These are phyloP conservation scores for Peromyscus leucopus DNA, from an alignment of 2,113 vertebrate genomes.

Conservation along the genomic window DNA sequence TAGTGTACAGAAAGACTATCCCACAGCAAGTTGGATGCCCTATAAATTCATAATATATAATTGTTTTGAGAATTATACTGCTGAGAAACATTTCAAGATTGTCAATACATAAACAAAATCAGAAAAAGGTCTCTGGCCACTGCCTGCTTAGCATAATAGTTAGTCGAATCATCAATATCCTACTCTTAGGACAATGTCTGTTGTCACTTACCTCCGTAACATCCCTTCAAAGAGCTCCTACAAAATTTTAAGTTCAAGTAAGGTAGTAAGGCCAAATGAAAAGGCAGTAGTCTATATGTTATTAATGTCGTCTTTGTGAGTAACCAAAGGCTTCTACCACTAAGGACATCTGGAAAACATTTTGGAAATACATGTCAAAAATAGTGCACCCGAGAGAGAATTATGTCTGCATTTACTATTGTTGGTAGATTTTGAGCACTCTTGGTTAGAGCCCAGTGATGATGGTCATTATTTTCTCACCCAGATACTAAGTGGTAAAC, in stretches of 20 bases:
- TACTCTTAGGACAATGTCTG: background rate
- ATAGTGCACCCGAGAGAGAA: background rate
- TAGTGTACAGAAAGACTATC: too few species aligned
- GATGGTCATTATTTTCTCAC: background rate
- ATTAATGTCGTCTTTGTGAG: background rate
- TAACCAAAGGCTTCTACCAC: background rate
- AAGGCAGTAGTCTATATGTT: background rate
- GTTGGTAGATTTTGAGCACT: background rate
- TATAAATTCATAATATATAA: too few species aligned
- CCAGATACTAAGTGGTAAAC: rapidly evolving
- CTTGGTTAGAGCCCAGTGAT: rapidly evolving
- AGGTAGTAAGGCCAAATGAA: background rate
- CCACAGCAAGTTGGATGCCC: too few species aligned
- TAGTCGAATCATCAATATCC: background rate
- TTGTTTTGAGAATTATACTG: background rate
- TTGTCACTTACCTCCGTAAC: background rate
- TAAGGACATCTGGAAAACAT: background rate
- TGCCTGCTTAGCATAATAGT: rapidly evolving
- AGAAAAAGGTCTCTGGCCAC: background rate
- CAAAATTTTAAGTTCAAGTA: background rate
- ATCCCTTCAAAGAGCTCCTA: background rate
- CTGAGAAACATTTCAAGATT: rapidly evolving
- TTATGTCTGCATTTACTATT: background rate
- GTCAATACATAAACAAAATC: background rate
- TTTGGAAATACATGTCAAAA: background rate